Conservation (phyloP, 2,888 invertebrate genomes). For the Apamea monoglypha region DNA sequence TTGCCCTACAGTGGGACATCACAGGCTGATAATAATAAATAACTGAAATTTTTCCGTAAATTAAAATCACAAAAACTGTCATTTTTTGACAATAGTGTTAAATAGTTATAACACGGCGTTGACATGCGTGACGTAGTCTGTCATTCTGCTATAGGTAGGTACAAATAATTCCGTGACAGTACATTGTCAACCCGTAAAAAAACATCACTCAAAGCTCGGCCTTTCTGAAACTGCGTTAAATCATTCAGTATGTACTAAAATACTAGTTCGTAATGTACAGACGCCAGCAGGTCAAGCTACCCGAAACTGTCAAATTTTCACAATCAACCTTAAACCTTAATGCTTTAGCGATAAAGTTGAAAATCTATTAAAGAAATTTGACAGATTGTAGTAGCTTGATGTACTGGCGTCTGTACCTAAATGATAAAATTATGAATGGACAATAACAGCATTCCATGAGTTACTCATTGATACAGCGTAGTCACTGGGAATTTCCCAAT, state of each 20-base stretch:
- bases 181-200: not conserved
- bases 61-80: not conserved
- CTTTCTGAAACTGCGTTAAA: not conserved
- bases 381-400: no score
- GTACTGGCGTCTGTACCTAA: no score
- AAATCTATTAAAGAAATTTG: no score
- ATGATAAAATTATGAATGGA: constrained; percentile 3
- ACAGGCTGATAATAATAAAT: no score
- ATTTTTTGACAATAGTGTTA: not conserved
- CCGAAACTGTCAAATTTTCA: no score
- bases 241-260: not conserved
- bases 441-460: not conserved
- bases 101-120: not conserved
- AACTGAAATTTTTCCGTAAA: not conserved
- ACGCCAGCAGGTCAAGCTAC: no score
- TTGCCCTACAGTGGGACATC: no score
- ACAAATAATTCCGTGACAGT: no score
- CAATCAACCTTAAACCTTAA: no score
- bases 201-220: not conserved
- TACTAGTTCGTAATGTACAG: no score
- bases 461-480: constrained; percentile 20
- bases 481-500: constrained; percentile 42
- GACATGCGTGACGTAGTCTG: not conserved
- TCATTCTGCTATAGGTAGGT: not conserved
- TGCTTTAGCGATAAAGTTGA: no score